Evolutionary conservation across 2,113 vertebrate species (phyloP), one percentile per base, ranked within the genome.

Genomic region (Mugil cephalus): DNA sequence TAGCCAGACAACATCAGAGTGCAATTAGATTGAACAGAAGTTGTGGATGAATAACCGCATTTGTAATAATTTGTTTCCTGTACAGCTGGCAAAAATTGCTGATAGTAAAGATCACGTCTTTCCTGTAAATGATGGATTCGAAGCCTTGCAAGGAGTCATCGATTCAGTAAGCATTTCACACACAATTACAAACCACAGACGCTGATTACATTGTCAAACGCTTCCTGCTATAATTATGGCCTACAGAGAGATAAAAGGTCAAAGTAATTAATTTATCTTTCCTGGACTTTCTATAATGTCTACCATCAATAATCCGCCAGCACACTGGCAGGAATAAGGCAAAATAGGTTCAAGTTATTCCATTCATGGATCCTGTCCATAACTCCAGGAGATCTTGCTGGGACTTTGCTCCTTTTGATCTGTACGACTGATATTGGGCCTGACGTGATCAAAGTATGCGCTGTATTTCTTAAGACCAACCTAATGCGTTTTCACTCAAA

Each of bases 81-180:
- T 51, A 54, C 88, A 99, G 98, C 92, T 99, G 94, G 98, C 98
- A 38, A 95, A 97, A 36, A 99, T 99, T n/a, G 98, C 98, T 3
- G 97, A 99, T 88, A 98, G 97, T 78, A 98, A 94, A 80, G 98
- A 98, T 34, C 98, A 99, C 0, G 98, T 99, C 66, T 99, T 99
- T 85, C 98, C 98, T 0, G 98, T 99, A n/a, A 99, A 96, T 7
- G 98, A 96, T 3, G 98, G 97, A 9, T 99, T 99, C 69, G 95
- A 98, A 82, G 98, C 98, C 40, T 93, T 99, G 70, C 97, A 99
- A 82, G 95, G 97, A 6, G 95, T 99, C 88, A 99, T 99, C 4
- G 96, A 97, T 88, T 98, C 97, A 3, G 98, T 99, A 89, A 98
- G 97, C 88, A 40, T 45, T 60, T 72, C 15, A 42, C 21, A 86